Base-by-base conservation (phyloP, 1,140 invertebrate species). In the Drosophila cardini region DNA sequence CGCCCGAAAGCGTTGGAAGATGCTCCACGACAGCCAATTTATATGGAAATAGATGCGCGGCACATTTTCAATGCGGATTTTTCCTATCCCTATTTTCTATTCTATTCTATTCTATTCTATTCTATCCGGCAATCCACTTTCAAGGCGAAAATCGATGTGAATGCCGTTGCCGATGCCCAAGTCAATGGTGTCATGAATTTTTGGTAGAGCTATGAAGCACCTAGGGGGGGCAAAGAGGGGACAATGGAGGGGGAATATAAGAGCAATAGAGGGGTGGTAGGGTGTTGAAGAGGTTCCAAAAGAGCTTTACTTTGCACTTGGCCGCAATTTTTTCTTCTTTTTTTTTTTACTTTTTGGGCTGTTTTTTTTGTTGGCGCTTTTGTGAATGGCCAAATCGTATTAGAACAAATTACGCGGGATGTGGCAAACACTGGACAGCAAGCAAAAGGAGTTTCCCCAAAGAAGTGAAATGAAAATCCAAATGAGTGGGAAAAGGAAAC, bases 21-120 rank as follows among this genome's bases (percentile, higher is more conserved):
- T 72, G 69, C 69, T 76, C 46, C 48, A 72, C 81, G 81, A 78
- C 71, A 81, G 82, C 82, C 82, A 85, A 85, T 85, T 85, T 85
- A 85, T 87, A 85, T 85, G 82, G 82, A 85, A 85, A 85, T 85
- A 87, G 82, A 85, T 85, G 83, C 83, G 82, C 81, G 81, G 81
- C 82, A 74, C 78, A 86, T 81, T 84, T 84, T 84, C 82, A 80
- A 85, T 84, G 73, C 77, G 77, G 68, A 85, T 80, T 71, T 81
- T 72, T 57, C 42, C 42, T 11, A 45, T 45, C 15, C 42, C 21
- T 36, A 9, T 36, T 36, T 34, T 80, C 67, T 80, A 65, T 57
- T 40, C 15, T 13, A 46, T 46, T 9, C 16, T 21, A 13, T 36
- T 4, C n/a, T 34, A 1, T 34, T 11, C n/a, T 63, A 45, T 63